These are phyloP conservation scores for Dasyornis broadbenti DNA, from an alignment of 2,113 vertebrate species.

Conservation along the genomic window DNA sequence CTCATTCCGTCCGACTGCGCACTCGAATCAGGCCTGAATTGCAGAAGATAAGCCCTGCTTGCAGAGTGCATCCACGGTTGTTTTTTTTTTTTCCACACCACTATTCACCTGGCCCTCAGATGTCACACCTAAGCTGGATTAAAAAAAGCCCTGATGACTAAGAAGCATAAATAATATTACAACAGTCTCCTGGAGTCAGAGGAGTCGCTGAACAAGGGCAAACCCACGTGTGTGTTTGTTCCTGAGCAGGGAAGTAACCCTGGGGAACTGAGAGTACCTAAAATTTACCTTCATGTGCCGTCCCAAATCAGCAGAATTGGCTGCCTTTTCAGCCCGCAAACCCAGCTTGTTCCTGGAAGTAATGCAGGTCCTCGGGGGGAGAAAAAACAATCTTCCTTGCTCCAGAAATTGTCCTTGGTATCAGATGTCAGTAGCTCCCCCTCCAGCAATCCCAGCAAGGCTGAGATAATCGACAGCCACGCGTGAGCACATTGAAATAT, in stretches of 20 bases:
- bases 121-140: constrained; percentile 31
- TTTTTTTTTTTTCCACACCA: background rate
- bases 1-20: constrained; percentile 35
- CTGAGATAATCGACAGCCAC: background rate
- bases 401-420: constrained; percentile 63
- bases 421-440: constrained; percentile 42
- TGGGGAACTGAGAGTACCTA: background rate
- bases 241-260: background rate
- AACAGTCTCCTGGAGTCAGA: background rate
- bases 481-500: background rate
- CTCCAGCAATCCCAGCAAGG: constrained; percentile 34
- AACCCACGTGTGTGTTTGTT: background rate
- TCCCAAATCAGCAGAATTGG: background rate
- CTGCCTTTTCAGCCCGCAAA: constrained; percentile 7
- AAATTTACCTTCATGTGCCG: background rate
- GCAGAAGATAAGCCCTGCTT: background rate
- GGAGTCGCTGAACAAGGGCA: constrained; percentile 10
- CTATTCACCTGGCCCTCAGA: constrained; percentile 2
- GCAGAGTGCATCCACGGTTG: background rate
- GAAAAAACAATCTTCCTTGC: constrained; percentile 40
- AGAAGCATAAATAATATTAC: constrained; percentile 39
- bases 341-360: background rate
- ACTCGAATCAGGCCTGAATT: background rate
- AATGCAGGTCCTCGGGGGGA: background rate
- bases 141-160: background rate